Conservation (phyloP, 2,797 vertebrate genomes). For the Syngnathus rostellatus region DNA sequence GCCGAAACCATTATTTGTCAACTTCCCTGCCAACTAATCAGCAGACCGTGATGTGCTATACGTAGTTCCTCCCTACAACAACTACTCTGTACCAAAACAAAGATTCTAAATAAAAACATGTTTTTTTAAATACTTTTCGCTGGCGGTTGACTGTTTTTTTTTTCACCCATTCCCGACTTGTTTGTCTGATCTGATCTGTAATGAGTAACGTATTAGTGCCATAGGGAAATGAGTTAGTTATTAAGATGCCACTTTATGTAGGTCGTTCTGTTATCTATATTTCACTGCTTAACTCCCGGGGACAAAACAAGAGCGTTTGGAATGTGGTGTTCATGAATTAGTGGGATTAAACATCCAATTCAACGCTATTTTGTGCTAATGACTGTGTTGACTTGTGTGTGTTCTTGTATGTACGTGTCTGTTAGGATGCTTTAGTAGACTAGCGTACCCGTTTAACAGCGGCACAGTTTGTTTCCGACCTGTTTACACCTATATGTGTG, state of each 20-base stretch:
- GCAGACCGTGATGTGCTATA: not conserved
- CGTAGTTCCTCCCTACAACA: not conserved
- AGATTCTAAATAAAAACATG: not conserved
- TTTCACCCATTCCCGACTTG: slow-evolving; percentile 17
- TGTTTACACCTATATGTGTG: slow-evolving; percentile 20
- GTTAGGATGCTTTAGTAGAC: not conserved
- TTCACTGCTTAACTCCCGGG: slow-evolving; percentile 8
- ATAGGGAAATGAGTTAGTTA: slow-evolving; percentile 51
- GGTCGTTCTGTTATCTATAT: slow-evolving; percentile 41
- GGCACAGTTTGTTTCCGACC: not conserved
- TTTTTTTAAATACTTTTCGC: not conserved
- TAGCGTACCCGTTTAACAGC: not conserved
- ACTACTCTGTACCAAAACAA: not conserved
- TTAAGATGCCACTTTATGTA: slow-evolving; percentile 47
- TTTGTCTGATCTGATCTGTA: slow-evolving; percentile 18
- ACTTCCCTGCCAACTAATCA: not conserved
- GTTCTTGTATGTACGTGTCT: slow-evolving; percentile 2
- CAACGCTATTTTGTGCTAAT: not conserved
- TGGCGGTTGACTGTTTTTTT: slow-evolving; percentile 11
- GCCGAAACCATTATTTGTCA: not conserved
- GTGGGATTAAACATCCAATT: not conserved
- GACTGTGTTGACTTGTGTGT: slow-evolving; percentile 10
- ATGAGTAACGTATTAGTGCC: slow-evolving; percentile 46
- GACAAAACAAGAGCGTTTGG: not conserved
- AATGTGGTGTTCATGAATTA: not conserved